Evolutionary conservation across 2,888 invertebrate species (phyloP).

Genomic region (Campoplex capitator): DNA sequence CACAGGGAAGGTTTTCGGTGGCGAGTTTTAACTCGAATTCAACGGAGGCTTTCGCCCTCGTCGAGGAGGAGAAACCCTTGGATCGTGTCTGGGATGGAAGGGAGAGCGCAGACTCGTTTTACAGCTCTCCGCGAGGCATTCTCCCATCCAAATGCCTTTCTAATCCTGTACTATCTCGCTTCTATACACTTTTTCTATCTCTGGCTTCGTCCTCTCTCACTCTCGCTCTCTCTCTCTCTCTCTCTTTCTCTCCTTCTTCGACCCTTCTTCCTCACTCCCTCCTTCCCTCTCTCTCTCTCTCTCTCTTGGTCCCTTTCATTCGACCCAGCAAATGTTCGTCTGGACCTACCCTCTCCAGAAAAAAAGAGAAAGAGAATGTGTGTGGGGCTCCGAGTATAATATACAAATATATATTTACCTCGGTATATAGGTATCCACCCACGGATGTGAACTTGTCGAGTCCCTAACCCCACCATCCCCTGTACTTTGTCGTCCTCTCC

Average conservation of each 20-base stretch:
- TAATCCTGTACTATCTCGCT: constrained; percentile 59
- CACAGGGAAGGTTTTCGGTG: not conserved
- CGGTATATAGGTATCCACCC: constrained; percentile 39
- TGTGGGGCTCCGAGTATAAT: no score
- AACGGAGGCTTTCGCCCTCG: not conserved
- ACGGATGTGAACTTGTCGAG: constrained; percentile 53
- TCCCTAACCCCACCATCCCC: constrained; percentile 26
- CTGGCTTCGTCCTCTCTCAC: no score
- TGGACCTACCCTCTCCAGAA: constrained; percentile 55
- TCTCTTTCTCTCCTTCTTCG: constrained; percentile 11
- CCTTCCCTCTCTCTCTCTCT: constrained; percentile 41
- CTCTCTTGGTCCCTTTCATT: constrained; percentile 22
- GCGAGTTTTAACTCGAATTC: not conserved
- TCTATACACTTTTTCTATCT: not conserved
- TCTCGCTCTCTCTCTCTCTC: constrained; percentile 2
- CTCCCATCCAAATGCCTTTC: constrained; percentile 66
- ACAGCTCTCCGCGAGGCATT: constrained; percentile 32
- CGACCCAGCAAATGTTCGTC: constrained; percentile 47
- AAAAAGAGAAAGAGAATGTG: not conserved
- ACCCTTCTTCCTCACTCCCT: constrained; percentile 23
- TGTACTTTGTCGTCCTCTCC: not conserved
- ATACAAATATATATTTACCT: no score
- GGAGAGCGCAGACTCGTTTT: constrained; percentile 28
- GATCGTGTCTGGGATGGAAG: not conserved
- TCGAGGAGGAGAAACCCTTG: constrained; percentile 11